Conservation (phyloP, 2,113 vertebrate genomes). For the Puma concolor region DNA sequence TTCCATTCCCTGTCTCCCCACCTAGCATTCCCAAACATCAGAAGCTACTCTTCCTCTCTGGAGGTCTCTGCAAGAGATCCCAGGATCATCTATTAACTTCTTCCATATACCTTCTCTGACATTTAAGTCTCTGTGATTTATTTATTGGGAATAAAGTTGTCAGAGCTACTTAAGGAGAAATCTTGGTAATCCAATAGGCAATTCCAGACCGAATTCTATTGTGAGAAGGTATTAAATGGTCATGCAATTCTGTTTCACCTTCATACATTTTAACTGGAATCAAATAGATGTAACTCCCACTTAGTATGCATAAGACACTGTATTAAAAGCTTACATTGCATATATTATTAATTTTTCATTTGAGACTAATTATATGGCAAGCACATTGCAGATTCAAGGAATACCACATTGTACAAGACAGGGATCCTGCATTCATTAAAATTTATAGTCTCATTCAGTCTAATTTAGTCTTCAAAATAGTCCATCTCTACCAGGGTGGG, state of each 20-base stretch:
- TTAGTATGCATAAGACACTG: background rate
- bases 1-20: background rate
- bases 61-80: background rate
- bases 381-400: background rate
- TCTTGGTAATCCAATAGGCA: background rate
- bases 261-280: background rate
- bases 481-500: background rate
- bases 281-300: background rate
- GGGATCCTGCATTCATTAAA: background rate
- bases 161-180: background rate
- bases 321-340: conserved; percentile 13
- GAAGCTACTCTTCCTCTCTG: background rate
- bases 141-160: background rate
- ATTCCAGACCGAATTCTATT: background rate
- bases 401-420: background rate
- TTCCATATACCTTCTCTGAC: background rate
- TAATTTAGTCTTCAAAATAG: background rate
- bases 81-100: background rate
- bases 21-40: background rate
- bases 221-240: background rate
- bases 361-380: background rate
- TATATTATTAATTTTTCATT: conserved; percentile 25
- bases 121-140: background rate
- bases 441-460: background rate
- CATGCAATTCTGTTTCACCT: background rate